These are phyloP conservation scores for Archocentrus centrarchus DNA, from an alignment of 2,113 vertebrate genomes.

Conservation along the genomic window DNA sequence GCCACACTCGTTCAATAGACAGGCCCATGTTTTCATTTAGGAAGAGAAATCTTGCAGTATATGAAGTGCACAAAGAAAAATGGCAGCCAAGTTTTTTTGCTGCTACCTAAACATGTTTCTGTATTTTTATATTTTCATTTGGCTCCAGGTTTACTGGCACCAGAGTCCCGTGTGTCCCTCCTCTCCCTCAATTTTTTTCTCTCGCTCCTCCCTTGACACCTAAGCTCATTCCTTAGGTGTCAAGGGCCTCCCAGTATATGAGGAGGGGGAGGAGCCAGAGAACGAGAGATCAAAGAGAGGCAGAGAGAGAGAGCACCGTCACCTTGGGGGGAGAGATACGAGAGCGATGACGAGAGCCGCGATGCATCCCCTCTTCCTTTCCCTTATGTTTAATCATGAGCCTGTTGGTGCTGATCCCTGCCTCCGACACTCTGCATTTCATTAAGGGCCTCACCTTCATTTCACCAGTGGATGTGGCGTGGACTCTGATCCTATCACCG, in stretches of 20 bases:
- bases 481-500: conserved; percentile 47
- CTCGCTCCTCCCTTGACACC: conserved; percentile 58
- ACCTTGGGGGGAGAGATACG: conserved; percentile 65
- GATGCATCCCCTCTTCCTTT: conserved; percentile 55
- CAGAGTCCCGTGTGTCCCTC: conserved; percentile 17
- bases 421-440: conserved; percentile 43
- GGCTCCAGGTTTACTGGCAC: neutral
- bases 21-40: conserved; percentile 59
- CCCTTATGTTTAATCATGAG: conserved; percentile 77
- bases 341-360: conserved; percentile 39
- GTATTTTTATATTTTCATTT: neutral
- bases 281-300: conserved; percentile 55
- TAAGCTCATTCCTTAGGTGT: conserved; percentile 64
- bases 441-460: conserved; percentile 56
- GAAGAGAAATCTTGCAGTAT: conserved; percentile 45
- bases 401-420: conserved; percentile 63
- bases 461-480: conserved; percentile 3
- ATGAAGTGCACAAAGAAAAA: conserved; percentile 17
- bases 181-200: conserved; percentile 7
- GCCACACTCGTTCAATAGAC: conserved; percentile 59
- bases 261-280: conserved; percentile 28
- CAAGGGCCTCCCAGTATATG: conserved; percentile 57
- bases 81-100: neutral
- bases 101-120: neutral
- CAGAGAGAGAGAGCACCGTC: conserved; percentile 36